Conservation (phyloP, 2,113 vertebrate species). For the Grammomys dolichurus region DNA sequence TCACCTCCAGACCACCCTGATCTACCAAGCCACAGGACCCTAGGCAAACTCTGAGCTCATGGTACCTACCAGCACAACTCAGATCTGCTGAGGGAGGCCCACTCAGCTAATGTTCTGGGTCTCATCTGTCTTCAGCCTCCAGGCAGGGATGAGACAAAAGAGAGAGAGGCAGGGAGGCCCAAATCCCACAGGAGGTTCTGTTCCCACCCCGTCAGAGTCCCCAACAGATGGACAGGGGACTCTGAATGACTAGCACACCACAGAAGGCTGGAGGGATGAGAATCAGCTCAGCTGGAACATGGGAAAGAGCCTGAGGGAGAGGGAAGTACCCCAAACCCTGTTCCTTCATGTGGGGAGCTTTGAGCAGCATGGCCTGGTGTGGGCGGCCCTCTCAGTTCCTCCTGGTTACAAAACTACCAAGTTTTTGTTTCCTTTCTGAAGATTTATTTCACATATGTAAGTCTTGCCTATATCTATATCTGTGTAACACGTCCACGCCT, state of each 20-base stretch:
- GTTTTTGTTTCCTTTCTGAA: background rate
- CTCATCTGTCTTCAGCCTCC: background rate
- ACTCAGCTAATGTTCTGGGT: background rate
- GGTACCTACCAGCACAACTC: background rate
- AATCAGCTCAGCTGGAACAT: background rate
- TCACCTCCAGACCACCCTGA: background rate
- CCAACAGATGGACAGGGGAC: slow-evolving; percentile 36
- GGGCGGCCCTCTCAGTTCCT: background rate
- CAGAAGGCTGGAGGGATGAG: slow-evolving; percentile 53
- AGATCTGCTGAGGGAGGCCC: background rate
- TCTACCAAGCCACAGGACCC: background rate
- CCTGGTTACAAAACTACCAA: background rate
- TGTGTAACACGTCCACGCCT: background rate
- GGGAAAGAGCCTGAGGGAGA: background rate
- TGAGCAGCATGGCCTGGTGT: background rate
- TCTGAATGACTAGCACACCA: slow-evolving; percentile 66
- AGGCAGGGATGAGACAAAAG: background rate
- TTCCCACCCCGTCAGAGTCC: slow-evolving; percentile 55
- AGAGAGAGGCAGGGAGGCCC: background rate
- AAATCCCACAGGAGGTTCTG: background rate
- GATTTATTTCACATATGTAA: background rate
- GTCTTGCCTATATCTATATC: background rate
- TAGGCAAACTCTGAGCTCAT: background rate
- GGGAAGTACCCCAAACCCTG: background rate
- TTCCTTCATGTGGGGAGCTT: background rate